Evolutionary conservation across 2,888 invertebrate species (phyloP).

Genomic region (Phyllotreta striolata): DNA sequence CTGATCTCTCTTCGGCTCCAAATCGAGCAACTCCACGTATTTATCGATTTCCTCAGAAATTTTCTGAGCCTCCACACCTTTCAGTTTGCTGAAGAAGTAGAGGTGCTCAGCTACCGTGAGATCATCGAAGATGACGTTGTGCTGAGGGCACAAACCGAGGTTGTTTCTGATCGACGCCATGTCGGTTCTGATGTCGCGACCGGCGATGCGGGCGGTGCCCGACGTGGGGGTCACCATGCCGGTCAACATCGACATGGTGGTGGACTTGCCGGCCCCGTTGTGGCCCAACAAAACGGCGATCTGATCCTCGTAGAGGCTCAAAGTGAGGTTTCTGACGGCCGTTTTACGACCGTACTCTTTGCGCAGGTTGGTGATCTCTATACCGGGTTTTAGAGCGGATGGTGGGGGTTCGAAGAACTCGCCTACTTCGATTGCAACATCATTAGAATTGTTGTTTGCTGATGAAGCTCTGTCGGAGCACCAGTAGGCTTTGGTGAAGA

Average conservation of each 20-base stretch:
- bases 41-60: conserved; percentile 70
- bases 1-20: conserved; percentile 70
- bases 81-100: conserved; percentile 80
- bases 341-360: conserved; percentile 68
- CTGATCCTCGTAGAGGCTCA: conserved; percentile 88
- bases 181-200: conserved; percentile 74
- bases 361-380: conserved; percentile 66
- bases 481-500: conserved; percentile 70
- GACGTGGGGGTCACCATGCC: conserved; percentile 71
- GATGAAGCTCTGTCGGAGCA: conserved; percentile 53
- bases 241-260: conserved; percentile 88
- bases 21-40: conserved; percentile 71
- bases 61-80: conserved; percentile 67
- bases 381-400: conserved; percentile 61
- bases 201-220: conserved; percentile 76
- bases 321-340: conserved; percentile 73
- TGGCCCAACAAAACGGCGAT: conserved; percentile 81
- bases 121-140: conserved; percentile 84
- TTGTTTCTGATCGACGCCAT: conserved; percentile 71
- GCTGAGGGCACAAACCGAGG: conserved; percentile 85
- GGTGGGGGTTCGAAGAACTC: conserved; percentile 65
- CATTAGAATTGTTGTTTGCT: conserved; percentile 46
- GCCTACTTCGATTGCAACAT: no score
- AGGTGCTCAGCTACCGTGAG: conserved; percentile 85
- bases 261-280: conserved; percentile 94